Evolutionary conservation across 2,888 invertebrate species (phyloP).

Genomic region (Morpho deidamia): DNA sequence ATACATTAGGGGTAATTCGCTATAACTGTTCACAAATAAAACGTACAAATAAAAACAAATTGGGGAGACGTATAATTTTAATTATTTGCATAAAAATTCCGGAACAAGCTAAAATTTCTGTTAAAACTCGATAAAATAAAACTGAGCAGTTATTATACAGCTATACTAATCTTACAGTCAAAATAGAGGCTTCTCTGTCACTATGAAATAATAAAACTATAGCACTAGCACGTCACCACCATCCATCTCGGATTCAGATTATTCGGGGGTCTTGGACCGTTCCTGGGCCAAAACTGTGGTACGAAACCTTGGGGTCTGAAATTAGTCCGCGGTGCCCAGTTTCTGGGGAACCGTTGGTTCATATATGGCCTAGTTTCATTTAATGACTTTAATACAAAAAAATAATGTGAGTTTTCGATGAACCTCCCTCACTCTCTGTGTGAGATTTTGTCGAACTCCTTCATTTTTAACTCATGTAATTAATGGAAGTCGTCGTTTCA

Average conservation of each 20-base stretch:
- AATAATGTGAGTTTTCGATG: too few relatives aligned
- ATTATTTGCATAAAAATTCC: conserved; percentile 20
- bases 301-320: conserved; percentile 33
- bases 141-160: conserved; percentile 10
- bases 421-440: too few relatives aligned
- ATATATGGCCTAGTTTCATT: conserved; percentile 32
- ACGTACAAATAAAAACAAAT: conserved; percentile 24
- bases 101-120: conserved; percentile 27
- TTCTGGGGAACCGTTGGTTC: conserved; percentile 57
- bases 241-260: conserved; percentile 41
- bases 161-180: conserved; percentile 10
- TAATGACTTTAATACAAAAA: too few relatives aligned
- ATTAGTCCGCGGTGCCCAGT: conserved; percentile 53
- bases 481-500: too few relatives aligned
- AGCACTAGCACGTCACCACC: conserved; percentile 57
- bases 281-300: conserved; percentile 53
- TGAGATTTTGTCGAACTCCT: too few relatives aligned
- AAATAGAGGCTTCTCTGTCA: conserved; percentile 8
- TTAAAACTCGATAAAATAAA: conserved; percentile 12
- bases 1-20: background rate
- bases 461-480: too few relatives aligned
- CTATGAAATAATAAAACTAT: conserved; percentile 15
- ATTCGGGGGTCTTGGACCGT: conserved; percentile 57
- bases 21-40: background rate
- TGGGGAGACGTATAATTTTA: conserved; percentile 21